These are phyloP conservation scores for Podiceps cristatus DNA, from an alignment of 2,113 vertebrate species.

Conservation along the genomic window DNA sequence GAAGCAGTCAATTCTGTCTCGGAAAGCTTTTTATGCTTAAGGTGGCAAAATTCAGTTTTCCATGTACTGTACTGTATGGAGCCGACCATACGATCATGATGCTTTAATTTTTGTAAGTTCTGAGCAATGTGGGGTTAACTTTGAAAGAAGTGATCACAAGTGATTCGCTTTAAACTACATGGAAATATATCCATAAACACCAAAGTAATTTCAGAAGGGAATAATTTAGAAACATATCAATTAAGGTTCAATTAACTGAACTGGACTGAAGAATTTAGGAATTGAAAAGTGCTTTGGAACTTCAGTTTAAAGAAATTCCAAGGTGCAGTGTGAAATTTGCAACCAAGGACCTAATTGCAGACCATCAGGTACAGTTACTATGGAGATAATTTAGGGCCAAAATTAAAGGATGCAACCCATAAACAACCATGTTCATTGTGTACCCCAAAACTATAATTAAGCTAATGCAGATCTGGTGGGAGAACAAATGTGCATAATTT, in stretches of 20 bases:
- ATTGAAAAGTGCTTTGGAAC: background rate
- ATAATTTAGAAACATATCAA: background rate
- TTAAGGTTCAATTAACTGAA: background rate
- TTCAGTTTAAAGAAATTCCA: background rate
- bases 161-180: background rate
- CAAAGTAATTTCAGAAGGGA: background rate
- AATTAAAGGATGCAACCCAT: background rate
- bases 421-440: background rate
- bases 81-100: background rate
- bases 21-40: background rate
- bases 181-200: background rate
- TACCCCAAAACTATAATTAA: background rate
- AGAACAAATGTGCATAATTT: slow-evolving; percentile 1
- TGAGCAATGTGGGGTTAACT: background rate
- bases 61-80: background rate
- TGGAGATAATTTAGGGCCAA: background rate
- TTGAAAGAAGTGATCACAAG: background rate
- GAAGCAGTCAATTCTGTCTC: background rate
- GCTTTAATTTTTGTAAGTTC: background rate
- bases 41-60: background rate
- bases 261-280: background rate
- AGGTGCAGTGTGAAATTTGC: background rate
- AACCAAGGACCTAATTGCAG: background rate
- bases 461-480: background rate
- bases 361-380: background rate